These are phyloP conservation scores for Upupa epops DNA, from an alignment of 2,113 vertebrate species.

Conservation along the genomic window DNA sequence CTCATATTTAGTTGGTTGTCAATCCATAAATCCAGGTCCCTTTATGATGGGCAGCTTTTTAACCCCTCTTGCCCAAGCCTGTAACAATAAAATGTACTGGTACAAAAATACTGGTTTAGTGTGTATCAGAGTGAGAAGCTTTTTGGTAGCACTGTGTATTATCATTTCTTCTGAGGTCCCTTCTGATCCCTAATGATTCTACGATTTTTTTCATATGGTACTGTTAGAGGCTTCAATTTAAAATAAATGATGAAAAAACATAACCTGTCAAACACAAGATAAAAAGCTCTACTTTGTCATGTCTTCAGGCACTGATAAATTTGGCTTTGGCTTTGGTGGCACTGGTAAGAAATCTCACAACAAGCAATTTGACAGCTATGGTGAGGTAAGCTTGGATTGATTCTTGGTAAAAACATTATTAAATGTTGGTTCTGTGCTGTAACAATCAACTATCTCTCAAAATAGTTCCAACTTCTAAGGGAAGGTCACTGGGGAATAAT, in stretches of 20 bases:
- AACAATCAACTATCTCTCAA: background rate
- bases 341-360: conserved; percentile 98
- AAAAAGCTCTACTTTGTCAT: background rate
- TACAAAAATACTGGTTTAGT: background rate
- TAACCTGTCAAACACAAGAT: background rate
- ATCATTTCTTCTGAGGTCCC: too few species aligned
- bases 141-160: background rate
- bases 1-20: too few species aligned
- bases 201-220: background rate
- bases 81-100: background rate
- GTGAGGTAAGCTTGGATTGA: conserved; percentile 81
- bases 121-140: background rate
- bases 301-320: conserved; percentile 90
- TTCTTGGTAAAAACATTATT: background rate
- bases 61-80: too few species aligned
- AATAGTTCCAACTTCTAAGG: background rate
- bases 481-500: background rate
- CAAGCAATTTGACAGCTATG: conserved; percentile 98
- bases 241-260: background rate
- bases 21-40: too few species aligned
- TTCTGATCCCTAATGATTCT: too few species aligned
- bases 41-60: too few species aligned
- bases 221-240: background rate
- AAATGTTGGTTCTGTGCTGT: background rate
- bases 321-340: conserved; percentile 95